Conservation (phyloP, 2,113 vertebrate species). For the Elephantulus edwardii region DNA sequence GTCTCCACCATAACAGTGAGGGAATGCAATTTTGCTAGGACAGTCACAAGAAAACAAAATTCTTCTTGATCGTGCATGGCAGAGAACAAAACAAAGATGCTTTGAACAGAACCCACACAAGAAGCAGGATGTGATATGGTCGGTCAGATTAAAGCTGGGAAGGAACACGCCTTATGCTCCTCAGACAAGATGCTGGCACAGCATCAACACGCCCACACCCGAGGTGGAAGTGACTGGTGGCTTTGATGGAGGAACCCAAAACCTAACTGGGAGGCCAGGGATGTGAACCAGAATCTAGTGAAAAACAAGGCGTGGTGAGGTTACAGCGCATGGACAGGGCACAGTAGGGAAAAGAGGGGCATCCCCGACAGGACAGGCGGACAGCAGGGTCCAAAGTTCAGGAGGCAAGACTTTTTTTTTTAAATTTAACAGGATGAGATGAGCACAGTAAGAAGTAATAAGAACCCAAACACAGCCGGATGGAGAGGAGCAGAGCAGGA, state of each 20-base stretch:
- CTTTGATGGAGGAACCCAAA: background rate
- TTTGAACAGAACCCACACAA: background rate
- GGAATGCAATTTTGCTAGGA: conserved; percentile 4
- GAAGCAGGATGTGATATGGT: background rate
- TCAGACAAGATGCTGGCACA: background rate
- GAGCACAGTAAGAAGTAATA: background rate
- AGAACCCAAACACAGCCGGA: background rate
- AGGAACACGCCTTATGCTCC: background rate
- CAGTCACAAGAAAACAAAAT: conserved; percentile 24
- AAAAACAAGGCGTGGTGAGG: background rate
- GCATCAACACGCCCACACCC: background rate
- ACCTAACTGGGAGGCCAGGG: background rate
- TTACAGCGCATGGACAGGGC: background rate
- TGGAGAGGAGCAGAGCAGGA: background rate
- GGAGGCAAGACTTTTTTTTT: background rate
- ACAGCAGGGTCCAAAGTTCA: background rate
- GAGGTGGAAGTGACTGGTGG: background rate
- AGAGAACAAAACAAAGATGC: background rate
- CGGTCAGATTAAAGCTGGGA: background rate
- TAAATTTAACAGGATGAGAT: too few species aligned
- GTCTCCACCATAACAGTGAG: background rate
- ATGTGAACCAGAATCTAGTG: background rate
- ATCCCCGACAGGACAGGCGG: background rate
- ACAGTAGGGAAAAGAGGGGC: background rate
- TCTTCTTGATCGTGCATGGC: background rate